These are phyloP conservation scores for Paramacrobiotus metropolitanus DNA, from an alignment of 1,140 invertebrate genomes.

Conservation along the genomic window DNA sequence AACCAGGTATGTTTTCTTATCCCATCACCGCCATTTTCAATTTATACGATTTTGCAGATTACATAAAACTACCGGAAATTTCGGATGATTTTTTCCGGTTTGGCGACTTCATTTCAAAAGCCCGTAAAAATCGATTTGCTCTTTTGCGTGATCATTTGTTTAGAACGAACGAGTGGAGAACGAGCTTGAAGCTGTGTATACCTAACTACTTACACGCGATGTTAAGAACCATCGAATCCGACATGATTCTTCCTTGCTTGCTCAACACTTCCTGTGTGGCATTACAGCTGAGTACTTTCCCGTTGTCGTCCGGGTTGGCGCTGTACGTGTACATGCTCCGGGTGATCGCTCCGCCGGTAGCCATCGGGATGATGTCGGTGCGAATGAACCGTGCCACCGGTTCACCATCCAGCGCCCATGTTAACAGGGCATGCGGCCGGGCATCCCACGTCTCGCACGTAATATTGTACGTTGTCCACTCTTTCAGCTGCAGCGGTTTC, in stretches of 20 bases:
- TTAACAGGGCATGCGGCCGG: neutral
- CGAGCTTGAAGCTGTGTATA: too few species aligned
- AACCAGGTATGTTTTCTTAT: too few species aligned
- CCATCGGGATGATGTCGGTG: neutral
- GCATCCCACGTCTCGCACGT: neutral
- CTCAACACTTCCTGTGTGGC: conserved; percentile 1
- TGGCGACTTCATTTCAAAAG: too few species aligned
- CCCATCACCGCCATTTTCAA: too few species aligned
- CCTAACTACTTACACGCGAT: neutral
- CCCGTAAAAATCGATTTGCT: too few species aligned
- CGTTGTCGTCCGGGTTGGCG: neutral
- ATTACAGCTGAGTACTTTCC: neutral
- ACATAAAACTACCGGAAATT: too few species aligned
- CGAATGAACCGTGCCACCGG: neutral
- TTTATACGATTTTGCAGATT: too few species aligned
- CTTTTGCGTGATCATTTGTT: too few species aligned
- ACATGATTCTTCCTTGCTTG: neutral
- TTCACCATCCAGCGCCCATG: neutral
- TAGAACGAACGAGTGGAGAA: too few species aligned
- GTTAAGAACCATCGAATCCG: neutral
- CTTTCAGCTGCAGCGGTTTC: neutral
- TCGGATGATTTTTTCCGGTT: too few species aligned
- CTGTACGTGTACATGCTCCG: neutral
- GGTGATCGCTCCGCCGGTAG: neutral
- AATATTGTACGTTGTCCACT: neutral